phyloP scores from a whole-genome alignment of 2,888 invertebrate genomes.

The Trachelus tabidus region DNA sequence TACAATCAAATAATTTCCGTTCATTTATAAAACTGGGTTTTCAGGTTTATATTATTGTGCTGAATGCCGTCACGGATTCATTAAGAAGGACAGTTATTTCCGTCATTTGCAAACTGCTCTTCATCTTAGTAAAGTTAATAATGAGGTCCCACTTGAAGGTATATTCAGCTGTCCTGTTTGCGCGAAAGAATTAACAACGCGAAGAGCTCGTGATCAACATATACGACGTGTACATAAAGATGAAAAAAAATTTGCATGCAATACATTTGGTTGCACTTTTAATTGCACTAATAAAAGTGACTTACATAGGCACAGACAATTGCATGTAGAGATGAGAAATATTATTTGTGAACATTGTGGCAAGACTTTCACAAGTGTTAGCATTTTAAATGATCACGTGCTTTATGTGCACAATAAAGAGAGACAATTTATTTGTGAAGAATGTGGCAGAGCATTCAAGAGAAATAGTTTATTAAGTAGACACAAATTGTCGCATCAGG shows the following conservation, averaged over 20 bases:
- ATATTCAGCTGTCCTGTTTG: slow-evolving; percentile 54
- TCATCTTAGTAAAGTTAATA: slow-evolving; percentile 42
- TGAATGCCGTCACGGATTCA: slow-evolving; percentile 46
- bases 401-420: slow-evolving; percentile 57
- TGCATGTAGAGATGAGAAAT: slow-evolving; percentile 55
- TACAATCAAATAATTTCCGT: neutral
- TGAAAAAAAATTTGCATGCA: slow-evolving; percentile 50
- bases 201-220: slow-evolving; percentile 55
- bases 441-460: slow-evolving; percentile 61
- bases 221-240: slow-evolving; percentile 53
- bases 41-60: slow-evolving; percentile 42
- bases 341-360: slow-evolving; percentile 61
- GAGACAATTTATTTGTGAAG: slow-evolving; percentile 55
- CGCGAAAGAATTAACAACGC: slow-evolving; percentile 54
- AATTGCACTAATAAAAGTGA: slow-evolving; percentile 55
- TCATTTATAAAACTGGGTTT: neutral
- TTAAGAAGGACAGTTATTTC: slow-evolving; percentile 44
- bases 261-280: slow-evolving; percentile 52
- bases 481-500: slow-evolving; percentile 58
- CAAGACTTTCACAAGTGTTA: slow-evolving; percentile 57
- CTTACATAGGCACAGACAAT: slow-evolving; percentile 53
- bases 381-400: slow-evolving; percentile 59
- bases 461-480: slow-evolving; percentile 58
- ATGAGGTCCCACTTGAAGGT: slow-evolving; percentile 42
- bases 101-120: slow-evolving; percentile 44